Evolutionary conservation across 2,113 vertebrate species (phyloP), one percentile per base, ranked within the genome.

Genomic region (Pithys albifrons): DNA sequence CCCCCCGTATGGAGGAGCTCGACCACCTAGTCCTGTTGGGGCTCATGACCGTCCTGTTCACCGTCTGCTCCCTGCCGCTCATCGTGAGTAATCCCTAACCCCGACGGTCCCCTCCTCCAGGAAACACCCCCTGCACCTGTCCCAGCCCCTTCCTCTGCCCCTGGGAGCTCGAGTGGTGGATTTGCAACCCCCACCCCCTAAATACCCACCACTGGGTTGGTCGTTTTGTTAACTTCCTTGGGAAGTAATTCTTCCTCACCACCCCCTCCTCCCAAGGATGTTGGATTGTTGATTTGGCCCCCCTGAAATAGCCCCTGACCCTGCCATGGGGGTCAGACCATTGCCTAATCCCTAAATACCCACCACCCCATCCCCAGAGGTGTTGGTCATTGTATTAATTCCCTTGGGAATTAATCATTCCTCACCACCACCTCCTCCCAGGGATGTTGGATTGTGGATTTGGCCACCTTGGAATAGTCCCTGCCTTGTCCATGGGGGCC

Each of bases 21-120:
- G 98, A 98, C 2, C 98, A 98, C 89, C 97, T 98, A 5, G 28
- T 98, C 48, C 95, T 98, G 72, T 94, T 98, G 88, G 98, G 93
- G 14, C 97, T 98, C 89, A 98, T 98, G 98, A 98, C 98, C 2
- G 93, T 93, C 11, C 97, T 98, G 87, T 98, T 98, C 96, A 91
- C 98, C 66, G 19, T 98, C 94, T 98, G 98, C 94, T 98, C 98
- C 5, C 79, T 98, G 83, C 98, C 98, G 6, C 89, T 98, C 67
- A 97, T 98, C 28, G 98, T 98, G 94, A 98, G 98, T 98, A 94
- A 52, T 0, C 33, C 29, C 41, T 43, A 43, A 43, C 41, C 41
- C 41, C 14, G 41, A 43, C 14, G 41, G 13, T 19, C 28, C 29
- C 18, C 19, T 16, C 8, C 18, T 10, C 12, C 20, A 0, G 16